These are phyloP conservation scores for Dendropsophus ebraccatus DNA, from an alignment of 2,113 vertebrate genomes.

Conservation along the genomic window DNA sequence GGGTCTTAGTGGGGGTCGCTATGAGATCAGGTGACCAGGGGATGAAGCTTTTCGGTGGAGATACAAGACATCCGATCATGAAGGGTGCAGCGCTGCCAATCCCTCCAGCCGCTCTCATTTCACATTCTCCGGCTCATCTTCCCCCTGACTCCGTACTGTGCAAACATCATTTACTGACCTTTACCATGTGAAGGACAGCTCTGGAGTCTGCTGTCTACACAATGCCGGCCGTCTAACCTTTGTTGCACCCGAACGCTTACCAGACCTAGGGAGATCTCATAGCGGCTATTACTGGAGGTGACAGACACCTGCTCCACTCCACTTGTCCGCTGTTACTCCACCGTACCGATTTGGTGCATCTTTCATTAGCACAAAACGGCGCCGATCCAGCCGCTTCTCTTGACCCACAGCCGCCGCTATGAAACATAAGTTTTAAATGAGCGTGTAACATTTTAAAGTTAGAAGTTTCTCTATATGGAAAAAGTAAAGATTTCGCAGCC, in stretches of 20 bases:
- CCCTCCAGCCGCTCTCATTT: slow-evolving; percentile 35
- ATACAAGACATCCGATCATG: background rate
- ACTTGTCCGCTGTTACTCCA: no score
- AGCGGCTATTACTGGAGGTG: background rate
- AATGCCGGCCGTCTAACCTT: background rate
- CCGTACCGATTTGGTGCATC: no score
- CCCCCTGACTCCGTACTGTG: slow-evolving; percentile 59
- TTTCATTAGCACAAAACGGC: no score
- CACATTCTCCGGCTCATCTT: slow-evolving; percentile 51
- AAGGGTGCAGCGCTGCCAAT: slow-evolving; percentile 1
- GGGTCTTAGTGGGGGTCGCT: background rate
- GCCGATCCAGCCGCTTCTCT: no score
- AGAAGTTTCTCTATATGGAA: no score
- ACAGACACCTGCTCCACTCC: no score
- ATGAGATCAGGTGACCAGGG: background rate
- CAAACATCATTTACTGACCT: slow-evolving; percentile 62
- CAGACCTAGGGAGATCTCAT: background rate
- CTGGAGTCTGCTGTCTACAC: slow-evolving; percentile 40
- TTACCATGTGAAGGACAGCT: slow-evolving; percentile 61
- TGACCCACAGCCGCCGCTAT: no score
- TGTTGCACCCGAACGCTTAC: background rate
- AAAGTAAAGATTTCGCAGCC: no score
- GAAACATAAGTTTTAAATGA: no score
- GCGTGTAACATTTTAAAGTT: no score
- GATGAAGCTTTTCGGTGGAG: no score